A percentile compares a stretch with the other conserved stretches of the same genome.
phyloP scores from a whole-genome alignment of 2,888 invertebrate species.

The Melanostoma scalare region DNA sequence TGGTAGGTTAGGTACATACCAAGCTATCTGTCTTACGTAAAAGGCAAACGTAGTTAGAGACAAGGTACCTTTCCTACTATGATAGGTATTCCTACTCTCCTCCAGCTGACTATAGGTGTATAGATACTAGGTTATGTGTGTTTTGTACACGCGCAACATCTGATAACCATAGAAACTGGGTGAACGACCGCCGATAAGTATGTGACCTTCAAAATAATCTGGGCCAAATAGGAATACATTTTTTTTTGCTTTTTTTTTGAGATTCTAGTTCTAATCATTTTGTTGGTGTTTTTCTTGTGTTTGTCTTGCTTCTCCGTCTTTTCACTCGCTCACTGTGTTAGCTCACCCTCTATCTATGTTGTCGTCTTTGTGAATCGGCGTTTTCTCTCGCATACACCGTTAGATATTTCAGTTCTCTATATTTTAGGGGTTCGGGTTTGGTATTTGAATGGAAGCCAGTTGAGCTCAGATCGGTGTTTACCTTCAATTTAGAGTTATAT shows the following conservation, averaged over 20 bases:
- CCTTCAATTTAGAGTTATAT: conserved; percentile 16
- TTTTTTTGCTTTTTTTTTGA: conserved; percentile 12
- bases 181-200: conserved; percentile 82
- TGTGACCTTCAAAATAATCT: conserved; percentile 82
- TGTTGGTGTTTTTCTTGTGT: conserved; percentile 57
- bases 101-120: conserved; percentile 19
- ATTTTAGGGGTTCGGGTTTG: conserved; percentile 12
- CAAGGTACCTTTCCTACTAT: not conserved
- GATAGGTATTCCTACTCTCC: conserved; percentile 1
- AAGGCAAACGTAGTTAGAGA: conserved; percentile 19
- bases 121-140: conserved; percentile 34
- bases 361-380: conserved; percentile 5
- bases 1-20: not conserved
- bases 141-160: conserved; percentile 69
- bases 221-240: conserved; percentile 81
- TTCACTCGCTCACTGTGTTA: not conserved
- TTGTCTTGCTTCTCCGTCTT: not conserved
- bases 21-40: conserved; percentile 44
- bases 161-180: conserved; percentile 78
- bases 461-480: conserved; percentile 21
- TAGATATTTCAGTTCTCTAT: conserved; percentile 28
- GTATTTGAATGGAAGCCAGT: conserved; percentile 8
- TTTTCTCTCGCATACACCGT: conserved; percentile 1
- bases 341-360: conserved; percentile 16
- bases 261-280: conserved; percentile 72